Percentiles rank a stretch among this genome's conserved stretches.
Conservation (phyloP, 2,113 vertebrate genomes). For the Aramus guarauna region DNA sequence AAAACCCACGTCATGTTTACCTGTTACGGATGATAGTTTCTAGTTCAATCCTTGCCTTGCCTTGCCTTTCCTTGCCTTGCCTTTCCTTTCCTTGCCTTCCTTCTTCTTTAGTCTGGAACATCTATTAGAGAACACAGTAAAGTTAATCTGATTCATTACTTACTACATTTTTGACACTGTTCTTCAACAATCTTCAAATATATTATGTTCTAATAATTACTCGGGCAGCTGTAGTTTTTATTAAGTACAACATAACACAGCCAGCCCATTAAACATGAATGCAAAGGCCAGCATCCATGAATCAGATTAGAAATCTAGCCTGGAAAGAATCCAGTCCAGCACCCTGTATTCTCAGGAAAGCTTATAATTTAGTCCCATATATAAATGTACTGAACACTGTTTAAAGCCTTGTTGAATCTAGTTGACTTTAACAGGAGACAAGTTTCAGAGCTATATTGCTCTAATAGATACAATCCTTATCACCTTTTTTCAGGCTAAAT, state of each 20-base stretch:
- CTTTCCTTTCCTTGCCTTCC: not conserved
- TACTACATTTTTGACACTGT: not conserved
- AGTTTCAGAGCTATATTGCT: not conserved
- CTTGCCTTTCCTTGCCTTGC: not conserved
- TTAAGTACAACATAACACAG: not conserved
- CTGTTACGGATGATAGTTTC: not conserved
- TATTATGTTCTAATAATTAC: not conserved
- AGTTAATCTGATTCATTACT: not conserved
- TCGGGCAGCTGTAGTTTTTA: not conserved
- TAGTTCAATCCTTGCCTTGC: not conserved
- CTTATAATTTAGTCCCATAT: not conserved
- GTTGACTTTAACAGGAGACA: not conserved
- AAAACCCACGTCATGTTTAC: not conserved
- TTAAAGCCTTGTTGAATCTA: not conserved
- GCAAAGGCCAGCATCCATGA: not conserved
- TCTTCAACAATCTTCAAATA: not conserved
- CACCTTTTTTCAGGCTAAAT: not conserved
- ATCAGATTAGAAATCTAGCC: not conserved
- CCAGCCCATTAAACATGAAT: not conserved
- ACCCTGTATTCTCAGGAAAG: not conserved
- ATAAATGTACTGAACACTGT: not conserved
- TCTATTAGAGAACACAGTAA: not conserved
- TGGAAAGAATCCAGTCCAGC: not conserved
- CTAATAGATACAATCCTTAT: not conserved
- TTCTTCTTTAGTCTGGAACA: not conserved